Base-by-base conservation (phyloP, 2,888 invertebrate species). In the Falcaria lacertinaria region DNA sequence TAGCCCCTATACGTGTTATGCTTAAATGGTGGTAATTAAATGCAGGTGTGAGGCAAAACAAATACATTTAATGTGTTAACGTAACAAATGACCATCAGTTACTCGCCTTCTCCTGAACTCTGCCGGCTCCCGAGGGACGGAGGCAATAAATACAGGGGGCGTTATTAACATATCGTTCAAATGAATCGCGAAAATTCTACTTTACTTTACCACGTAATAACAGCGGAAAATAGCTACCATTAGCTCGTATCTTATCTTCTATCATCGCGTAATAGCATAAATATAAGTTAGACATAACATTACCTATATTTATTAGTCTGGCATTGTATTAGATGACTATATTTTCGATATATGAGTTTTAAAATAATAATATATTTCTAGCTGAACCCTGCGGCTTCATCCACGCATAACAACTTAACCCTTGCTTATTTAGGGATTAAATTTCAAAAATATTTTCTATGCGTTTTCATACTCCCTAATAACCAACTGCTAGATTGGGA, bases 1-100 rank as follows among this genome's bases (percentile, higher is more conserved):
- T n/a, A n/a, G 33, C 32, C 19, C 17, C 45, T 34, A 35, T 43
- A n/a, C n/a, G n/a, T n/a, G n/a, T n/a, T n/a, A 41, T 43, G 39
- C 42, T 35, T n/a, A 16, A 41, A 41, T 17, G 37, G 32, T 40
- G 33, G 37, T 28, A 34, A 13, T 32, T 39, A 33, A 41, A 34
- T 33, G 34, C 22, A 39, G 28, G 28, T 28, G 22, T 22, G 19
- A 17, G 36, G 16, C 17, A 19, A 17, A 17, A 19, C 19, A n/a
- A 36, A 36, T 17, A 36, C 17, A 36, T 36, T 19, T 19, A 13
- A 19, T 19, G 19, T 11, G 36, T 36, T 19, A 28, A 28, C 28
- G 28, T 28, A 28, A 28, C 11, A 28, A 28, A 28, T 28, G 28
- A 16, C 28, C 28, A 28, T 28, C 28, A 28, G 28, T 11, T 19